Conservation (phyloP, 1,140 invertebrate species). For the Pseudomyrmex dendroicus region DNA sequence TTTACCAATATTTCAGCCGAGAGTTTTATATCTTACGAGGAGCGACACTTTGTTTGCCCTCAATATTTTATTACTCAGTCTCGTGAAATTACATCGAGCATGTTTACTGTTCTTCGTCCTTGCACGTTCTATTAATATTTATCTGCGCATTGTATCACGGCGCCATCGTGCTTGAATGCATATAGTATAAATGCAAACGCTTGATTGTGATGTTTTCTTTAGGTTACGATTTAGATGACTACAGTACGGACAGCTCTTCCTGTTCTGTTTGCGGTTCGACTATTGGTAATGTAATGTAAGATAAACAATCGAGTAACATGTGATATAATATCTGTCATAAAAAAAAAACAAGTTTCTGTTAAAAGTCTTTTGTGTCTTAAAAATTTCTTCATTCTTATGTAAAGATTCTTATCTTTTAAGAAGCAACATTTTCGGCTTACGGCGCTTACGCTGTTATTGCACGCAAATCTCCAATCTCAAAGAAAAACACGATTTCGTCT, state of each 20-base stretch:
- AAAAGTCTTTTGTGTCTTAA: no score
- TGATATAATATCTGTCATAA: no score
- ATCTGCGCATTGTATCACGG: conserved; percentile 22
- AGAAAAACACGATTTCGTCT: conserved; percentile 18
- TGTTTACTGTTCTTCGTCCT: conserved; percentile 43
- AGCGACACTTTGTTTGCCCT: conserved; percentile 9
- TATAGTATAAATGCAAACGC: not conserved
- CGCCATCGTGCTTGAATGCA: not conserved
- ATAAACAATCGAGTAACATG: no score
- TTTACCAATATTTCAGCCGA: not conserved
- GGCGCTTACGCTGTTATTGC: conserved; percentile 8
- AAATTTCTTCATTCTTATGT: no score
- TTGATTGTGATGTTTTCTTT: conserved; percentile 21
- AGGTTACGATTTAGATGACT: no score
- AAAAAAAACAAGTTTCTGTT: no score
- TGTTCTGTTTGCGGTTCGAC: no score
- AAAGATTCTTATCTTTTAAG: not conserved
- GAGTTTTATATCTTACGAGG: conserved; percentile 31
- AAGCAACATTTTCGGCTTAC: not conserved
- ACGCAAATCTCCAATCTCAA: conserved; percentile 25
- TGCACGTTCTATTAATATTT: conserved; percentile 48
- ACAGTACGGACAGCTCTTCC: no score
- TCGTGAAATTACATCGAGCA: conserved; percentile 20
- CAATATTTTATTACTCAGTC: conserved; percentile 46
- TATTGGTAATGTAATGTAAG: no score